Evolutionary conservation across 2,888 invertebrate genomes (phyloP).

Genomic region (Plagiodera versicolora): DNA sequence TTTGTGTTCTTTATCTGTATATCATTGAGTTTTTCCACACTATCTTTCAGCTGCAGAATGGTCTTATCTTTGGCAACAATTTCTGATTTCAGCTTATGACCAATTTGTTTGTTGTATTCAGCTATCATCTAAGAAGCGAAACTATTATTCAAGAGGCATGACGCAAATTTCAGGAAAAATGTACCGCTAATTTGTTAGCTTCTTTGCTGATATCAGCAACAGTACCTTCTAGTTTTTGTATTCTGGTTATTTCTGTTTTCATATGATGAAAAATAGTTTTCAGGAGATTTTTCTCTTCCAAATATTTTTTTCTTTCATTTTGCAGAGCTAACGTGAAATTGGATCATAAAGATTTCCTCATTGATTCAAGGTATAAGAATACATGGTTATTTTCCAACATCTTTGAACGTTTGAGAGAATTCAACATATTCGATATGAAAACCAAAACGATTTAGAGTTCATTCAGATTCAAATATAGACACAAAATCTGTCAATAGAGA

Average conservation of each 20-base stretch:
- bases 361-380: no score
- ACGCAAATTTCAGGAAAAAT: neutral
- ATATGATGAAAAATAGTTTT: conserved; percentile 48
- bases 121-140: conserved; percentile 42
- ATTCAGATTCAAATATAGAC: no score
- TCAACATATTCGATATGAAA: no score
- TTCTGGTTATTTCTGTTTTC: conserved; percentile 44
- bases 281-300: conserved; percentile 49
- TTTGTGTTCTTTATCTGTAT: conserved; percentile 46
- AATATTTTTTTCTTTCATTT: conserved; percentile 45
- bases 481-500: no score
- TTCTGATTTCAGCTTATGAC: conserved; percentile 47
- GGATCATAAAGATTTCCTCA: no score
- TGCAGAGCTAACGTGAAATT: conserved; percentile 42
- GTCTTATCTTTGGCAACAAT: conserved; percentile 45
- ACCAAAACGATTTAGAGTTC: no score
- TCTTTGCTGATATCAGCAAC: conserved; percentile 46
- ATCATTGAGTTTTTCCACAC: conserved; percentile 45
- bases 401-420: no score
- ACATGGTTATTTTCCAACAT: no score
- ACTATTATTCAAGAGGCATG: neutral
- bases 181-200: conserved; percentile 48
- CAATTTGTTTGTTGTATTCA: conserved; percentile 50
- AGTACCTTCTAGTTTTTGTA: conserved; percentile 46
- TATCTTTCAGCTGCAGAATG: conserved; percentile 45